A percentile compares a stretch with the other conserved stretches of the same genome.
These are phyloP conservation scores for Phyllostomus hastatus DNA, from an alignment of 2,113 vertebrate species.

Conservation along the genomic window DNA sequence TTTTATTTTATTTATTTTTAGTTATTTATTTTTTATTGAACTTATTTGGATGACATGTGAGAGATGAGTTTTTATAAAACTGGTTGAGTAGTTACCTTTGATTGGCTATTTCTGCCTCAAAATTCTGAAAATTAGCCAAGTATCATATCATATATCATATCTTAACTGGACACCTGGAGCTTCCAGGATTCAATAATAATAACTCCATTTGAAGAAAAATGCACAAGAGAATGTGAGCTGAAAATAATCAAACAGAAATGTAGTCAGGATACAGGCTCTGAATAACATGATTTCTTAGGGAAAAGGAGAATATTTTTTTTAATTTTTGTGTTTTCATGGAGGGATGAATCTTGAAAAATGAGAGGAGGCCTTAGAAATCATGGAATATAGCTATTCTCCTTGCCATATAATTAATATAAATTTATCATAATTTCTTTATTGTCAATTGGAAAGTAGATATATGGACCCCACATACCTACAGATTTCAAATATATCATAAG, in stretches of 20 bases:
- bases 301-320: background rate
- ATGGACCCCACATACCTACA: background rate
- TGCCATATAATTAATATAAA: constrained; percentile 53
- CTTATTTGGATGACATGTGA: background rate
- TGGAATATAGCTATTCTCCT: constrained; percentile 31
- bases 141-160: background rate
- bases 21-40: background rate
- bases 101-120: constrained; percentile 29
- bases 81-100: background rate
- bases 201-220: constrained; percentile 49
- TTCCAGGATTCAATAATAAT: background rate
- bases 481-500: background rate
- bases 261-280: background rate
- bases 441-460: background rate
- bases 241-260: constrained; percentile 2
- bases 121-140: constrained; percentile 61
- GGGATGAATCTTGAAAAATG: constrained; percentile 17
- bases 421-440: constrained; percentile 35
- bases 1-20: background rate
- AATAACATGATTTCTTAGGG: background rate
- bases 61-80: constrained; percentile 22
- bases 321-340: background rate
- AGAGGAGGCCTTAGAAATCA: background rate
- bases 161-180: background rate
- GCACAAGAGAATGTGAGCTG: background rate